Evolutionary conservation across 2,113 vertebrate genomes (phyloP), one percentile per base, ranked within the genome.

Genomic region (Menura novaehollandiae): DNA sequence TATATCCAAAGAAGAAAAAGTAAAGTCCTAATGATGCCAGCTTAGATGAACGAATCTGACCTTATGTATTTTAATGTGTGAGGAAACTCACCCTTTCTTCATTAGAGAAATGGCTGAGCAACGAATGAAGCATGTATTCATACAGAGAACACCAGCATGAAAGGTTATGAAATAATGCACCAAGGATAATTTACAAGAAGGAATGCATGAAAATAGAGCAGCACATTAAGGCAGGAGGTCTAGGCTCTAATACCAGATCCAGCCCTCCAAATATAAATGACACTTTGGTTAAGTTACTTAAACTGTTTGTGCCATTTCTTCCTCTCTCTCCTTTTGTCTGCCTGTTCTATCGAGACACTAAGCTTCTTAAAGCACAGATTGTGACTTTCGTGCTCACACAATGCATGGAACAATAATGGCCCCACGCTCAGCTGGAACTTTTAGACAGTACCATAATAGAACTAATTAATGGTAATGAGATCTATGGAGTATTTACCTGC

Each of bases 381-480:
- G n/a, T 46, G 23, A 8, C 51, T 89, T 91, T 67, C 4, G 0
- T 83, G 33, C 67, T 92, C 43, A 55, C 55, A 84, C n/a, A 84
- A 71, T 58, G 43, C 6, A 0, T 3, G 2, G 72, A 77, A 83
- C 55, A 94, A 73, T 80, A 83, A 68, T 2, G 1, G 79, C 21
- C 59, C 17, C 47, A 8, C 63, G 30, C 69, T 78, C 81, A 75
- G 64, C 47, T 89, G 52, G 74, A 89, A 89, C 60, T 92, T 96
- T 87, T 51, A 79, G 88, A 56, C 75, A 69, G 41, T 5, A 8
- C 58, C 64, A 80, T 41, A 92, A 85, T 44, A 80, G 71, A 88
- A 86, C 51, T 94, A 83, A 94, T 92, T 80, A 95, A 85, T 62
- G 37, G 30, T 69, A 91, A 93, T 92, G 68, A 80, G 43, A 84